phyloP scores from a whole-genome alignment of 2,888 invertebrate genomes.

The Digitonthophagus gazella region DNA sequence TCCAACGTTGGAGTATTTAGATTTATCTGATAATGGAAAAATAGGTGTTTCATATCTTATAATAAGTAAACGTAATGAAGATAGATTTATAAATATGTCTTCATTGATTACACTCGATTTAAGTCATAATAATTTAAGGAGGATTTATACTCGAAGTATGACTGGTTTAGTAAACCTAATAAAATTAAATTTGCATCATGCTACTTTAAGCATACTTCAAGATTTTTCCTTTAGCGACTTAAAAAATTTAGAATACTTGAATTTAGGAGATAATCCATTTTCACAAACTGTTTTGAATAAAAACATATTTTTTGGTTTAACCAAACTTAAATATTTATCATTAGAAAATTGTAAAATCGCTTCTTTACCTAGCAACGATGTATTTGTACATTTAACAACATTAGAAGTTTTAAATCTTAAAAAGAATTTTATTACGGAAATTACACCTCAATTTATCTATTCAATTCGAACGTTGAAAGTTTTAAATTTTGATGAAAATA shows the following conservation, averaged over 20 bases:
- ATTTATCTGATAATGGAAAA: conserved; percentile 56
- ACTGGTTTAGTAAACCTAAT: conserved; percentile 53
- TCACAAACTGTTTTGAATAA: conserved; percentile 36
- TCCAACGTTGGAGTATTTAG: conserved; percentile 53
- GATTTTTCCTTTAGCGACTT: conserved; percentile 52
- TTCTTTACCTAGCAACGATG: conserved; percentile 48
- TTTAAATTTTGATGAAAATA: conserved; percentile 56
- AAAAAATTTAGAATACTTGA: conserved; percentile 52
- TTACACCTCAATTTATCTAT: conserved; percentile 52
- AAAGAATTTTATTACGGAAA: conserved; percentile 53
- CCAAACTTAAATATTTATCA: conserved; percentile 53
- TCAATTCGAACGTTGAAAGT: conserved; percentile 50
- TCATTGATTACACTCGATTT: conserved; percentile 55
- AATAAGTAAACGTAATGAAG: conserved; percentile 47
- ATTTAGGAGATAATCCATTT: conserved; percentile 58
- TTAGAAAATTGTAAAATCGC: conserved; percentile 56
- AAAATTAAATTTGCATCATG: conserved; percentile 56
- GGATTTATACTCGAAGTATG: conserved; percentile 55
- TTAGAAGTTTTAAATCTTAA: conserved; percentile 55
- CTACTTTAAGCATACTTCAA: conserved; percentile 55
- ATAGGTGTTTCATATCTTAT: conserved; percentile 54
- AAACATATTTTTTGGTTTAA: conserved; percentile 54
- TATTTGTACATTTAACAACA: conserved; percentile 55
- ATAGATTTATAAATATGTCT: conserved; percentile 54
- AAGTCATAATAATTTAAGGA: conserved; percentile 56